Conservation (phyloP, 2,888 invertebrate species). For the Coelogynopora nodosa region DNA sequence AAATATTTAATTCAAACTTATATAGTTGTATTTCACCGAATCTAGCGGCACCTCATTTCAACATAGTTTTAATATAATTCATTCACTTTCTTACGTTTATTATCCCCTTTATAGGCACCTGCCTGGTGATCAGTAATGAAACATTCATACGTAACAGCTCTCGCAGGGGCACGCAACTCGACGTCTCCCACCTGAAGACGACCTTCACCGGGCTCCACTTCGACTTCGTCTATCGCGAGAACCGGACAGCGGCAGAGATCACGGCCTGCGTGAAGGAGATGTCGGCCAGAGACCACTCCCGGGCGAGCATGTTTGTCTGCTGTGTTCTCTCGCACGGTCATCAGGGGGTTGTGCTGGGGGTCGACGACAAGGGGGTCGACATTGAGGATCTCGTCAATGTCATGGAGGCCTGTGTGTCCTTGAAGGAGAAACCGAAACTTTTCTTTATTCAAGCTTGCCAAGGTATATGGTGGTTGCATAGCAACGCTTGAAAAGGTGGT, state of each 20-base stretch:
- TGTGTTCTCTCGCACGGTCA: not conserved
- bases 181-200: not conserved
- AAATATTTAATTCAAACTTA: too few species aligned
- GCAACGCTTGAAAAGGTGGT: too few species aligned
- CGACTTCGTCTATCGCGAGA: not conserved
- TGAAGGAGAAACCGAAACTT: not conserved
- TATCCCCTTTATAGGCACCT: not conserved
- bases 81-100: too few species aligned
- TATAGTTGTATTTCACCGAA: too few species aligned
- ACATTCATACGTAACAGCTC: not conserved
- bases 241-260: not conserved
- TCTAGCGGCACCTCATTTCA: too few species aligned
- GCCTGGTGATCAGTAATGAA: not conserved
- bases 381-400: not conserved
- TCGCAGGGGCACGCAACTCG: not conserved
- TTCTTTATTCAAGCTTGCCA: not conserved
- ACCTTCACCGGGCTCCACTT: not conserved
- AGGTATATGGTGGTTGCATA: not conserved
- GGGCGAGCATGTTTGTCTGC: not conserved
- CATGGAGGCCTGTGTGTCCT: not conserved
- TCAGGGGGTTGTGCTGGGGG: not conserved
- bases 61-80: too few species aligned
- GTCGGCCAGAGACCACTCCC: not conserved
- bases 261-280: not conserved
- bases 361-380: not conserved